phyloP scores from a whole-genome alignment of 2,888 invertebrate species.

The Nemapogon koenigi region DNA sequence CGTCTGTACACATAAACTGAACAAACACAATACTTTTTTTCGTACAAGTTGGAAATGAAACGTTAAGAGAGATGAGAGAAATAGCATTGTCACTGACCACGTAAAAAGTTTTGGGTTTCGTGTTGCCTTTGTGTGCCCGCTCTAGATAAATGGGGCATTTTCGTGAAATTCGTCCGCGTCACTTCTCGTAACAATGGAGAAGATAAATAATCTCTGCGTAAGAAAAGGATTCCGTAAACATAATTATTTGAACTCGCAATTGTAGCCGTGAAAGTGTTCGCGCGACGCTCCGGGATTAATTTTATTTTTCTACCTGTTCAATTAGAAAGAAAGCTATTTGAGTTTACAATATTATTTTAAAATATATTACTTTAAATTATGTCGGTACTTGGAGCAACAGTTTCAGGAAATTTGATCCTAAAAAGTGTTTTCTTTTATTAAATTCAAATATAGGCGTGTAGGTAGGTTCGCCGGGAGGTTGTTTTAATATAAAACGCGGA shows the following conservation, averaged over 20 bases:
- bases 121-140: conserved; percentile 54
- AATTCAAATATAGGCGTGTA: background rate
- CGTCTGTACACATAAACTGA: conserved; percentile 20
- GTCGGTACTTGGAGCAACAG: too few relatives aligned
- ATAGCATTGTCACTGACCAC: conserved; percentile 59
- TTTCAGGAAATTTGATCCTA: background rate
- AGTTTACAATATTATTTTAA: conserved; percentile 8
- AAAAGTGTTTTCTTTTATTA: background rate
- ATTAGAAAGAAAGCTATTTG: conserved; percentile 41
- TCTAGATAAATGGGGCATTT: conserved; percentile 59
- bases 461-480: conserved; percentile 28
- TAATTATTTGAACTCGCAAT: conserved; percentile 62
- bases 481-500: conserved; percentile 56
- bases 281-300: conserved; percentile 39
- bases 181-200: conserved; percentile 56
- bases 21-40: conserved; percentile 33
- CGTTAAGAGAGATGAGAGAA: conserved; percentile 53
- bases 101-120: conserved; percentile 62
- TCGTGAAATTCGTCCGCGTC: conserved; percentile 61
- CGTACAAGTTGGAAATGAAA: conserved; percentile 43
- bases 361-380: too few relatives aligned
- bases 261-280: conserved; percentile 53
- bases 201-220: conserved; percentile 61
- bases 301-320: conserved; percentile 30
- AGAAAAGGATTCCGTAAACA: conserved; percentile 63